Conservation (phyloP, 2,113 vertebrate species). For the Heterochromis multidens region DNA sequence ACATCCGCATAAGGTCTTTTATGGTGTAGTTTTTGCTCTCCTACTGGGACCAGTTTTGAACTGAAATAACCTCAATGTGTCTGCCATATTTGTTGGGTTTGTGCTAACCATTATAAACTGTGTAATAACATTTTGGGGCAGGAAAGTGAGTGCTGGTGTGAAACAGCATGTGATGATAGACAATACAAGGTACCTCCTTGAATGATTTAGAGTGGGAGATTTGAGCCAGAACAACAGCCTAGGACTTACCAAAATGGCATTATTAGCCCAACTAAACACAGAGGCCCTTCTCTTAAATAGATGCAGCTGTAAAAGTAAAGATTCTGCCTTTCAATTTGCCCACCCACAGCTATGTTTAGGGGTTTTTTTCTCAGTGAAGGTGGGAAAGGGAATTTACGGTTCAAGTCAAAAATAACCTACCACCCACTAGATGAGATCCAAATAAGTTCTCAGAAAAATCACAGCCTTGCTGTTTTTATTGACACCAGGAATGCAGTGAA, state of each 20-base stretch:
- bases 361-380: not conserved
- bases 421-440: not conserved
- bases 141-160: not conserved
- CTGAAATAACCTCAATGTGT: not conserved
- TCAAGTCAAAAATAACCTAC: not conserved
- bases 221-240: not conserved
- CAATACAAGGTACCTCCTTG: not conserved
- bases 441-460: slow-evolving; percentile 5
- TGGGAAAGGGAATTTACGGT: not conserved
- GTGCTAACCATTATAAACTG: not conserved
- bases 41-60: not conserved
- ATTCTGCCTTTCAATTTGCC: slow-evolving; percentile 5
- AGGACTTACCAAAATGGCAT: slow-evolving; percentile 7
- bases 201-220: not conserved
- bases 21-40: not conserved
- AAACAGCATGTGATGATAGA: not conserved
- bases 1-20: not conserved
- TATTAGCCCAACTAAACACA: not conserved
- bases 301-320: slow-evolving; percentile 15
- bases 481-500: not conserved
- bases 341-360: slow-evolving; percentile 25
- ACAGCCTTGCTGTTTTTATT: slow-evolving; percentile 1
- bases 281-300: slow-evolving; percentile 4
- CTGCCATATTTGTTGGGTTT: not conserved
- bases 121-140: not conserved